Base-by-base conservation (phyloP, 2,797 vertebrate species). In the Sternarchorhynchus goeldii region DNA sequence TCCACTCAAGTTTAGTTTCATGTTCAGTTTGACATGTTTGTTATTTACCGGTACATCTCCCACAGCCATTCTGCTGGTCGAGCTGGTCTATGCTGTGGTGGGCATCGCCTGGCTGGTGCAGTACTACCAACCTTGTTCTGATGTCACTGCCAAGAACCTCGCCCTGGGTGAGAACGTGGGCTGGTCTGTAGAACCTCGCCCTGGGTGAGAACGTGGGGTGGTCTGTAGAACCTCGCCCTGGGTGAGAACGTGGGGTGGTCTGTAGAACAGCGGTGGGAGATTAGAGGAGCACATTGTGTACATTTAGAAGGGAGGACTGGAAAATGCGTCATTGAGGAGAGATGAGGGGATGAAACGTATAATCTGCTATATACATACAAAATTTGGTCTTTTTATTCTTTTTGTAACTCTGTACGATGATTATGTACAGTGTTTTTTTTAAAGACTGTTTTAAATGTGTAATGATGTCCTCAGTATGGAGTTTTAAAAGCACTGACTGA, bases 51-150 rank as follows among this genome's bases (percentile, higher is more conserved):
- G 7, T 76, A 7, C 76, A 3, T 70, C 34, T 70, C 53, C 58
- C 75, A 29, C 73, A 94, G 98, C 96, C n/a, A 99, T 99, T 89
- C 89, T 99, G 87, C 90, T 99, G 88, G 97, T 99, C 0, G 98
- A 99, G 91, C 94, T 99, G 45, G 94, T 98, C 16, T 99, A 99
- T 0, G 97, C 98, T 59, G 96, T 99, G 5, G 97, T 99, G 86
- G 98, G 97, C 82, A 98, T 99, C 74, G 92, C 94, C 74, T 99
- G 98, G 98, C 95, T 99, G 74, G 95, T 95, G 5, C 96, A 98
- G 90, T 99, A 97, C 91, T 99, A 99, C 89, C 91, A 95, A 67
- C 97, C 97, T 36, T 99, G 97, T 92, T 95, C 96, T 4, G 98
- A 99, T 89, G 88, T 97, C 92, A 98, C 95, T 8, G 97, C 97